Conservation (phyloP, 2,113 vertebrate genomes). For the Phalacrocorax aristotelis region DNA sequence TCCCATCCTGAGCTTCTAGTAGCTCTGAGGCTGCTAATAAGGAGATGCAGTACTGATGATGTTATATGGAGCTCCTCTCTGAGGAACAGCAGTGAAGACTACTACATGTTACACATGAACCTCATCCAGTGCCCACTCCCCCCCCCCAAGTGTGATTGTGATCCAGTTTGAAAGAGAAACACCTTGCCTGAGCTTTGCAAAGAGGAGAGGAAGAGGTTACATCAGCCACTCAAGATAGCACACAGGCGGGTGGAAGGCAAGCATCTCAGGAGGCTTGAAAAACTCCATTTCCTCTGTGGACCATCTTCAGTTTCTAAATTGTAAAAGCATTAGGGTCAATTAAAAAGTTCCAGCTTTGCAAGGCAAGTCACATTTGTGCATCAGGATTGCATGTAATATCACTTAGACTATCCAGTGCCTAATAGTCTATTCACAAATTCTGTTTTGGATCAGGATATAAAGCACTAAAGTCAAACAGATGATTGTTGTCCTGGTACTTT, state of each 20-base stretch:
- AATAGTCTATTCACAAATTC: not conserved
- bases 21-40: not conserved
- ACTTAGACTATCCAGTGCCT: accelerated
- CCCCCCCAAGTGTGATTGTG: too few relatives aligned
- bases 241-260: not conserved
- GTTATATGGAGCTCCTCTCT: not conserved
- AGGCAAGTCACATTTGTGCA: not conserved
- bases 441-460: not conserved
- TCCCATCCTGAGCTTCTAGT: not conserved
- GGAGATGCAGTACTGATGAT: not conserved
- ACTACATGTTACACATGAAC: accelerated
- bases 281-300: not conserved
- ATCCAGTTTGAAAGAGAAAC: not conserved
- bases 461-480: not conserved
- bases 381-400: not conserved
- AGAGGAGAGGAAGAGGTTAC: not conserved
- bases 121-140: not conserved
- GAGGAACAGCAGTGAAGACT: not conserved
- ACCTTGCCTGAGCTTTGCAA: not conserved
- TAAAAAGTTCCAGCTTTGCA: not conserved
- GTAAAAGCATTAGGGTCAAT: not conserved
- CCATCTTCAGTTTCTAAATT: not conserved
- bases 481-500: not conserved
- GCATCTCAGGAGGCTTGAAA: not conserved
- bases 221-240: not conserved